Evolutionary conservation across 2,113 vertebrate genomes (phyloP), one percentile per base, ranked within the genome.

Genomic region (Sorex araneus): DNA sequence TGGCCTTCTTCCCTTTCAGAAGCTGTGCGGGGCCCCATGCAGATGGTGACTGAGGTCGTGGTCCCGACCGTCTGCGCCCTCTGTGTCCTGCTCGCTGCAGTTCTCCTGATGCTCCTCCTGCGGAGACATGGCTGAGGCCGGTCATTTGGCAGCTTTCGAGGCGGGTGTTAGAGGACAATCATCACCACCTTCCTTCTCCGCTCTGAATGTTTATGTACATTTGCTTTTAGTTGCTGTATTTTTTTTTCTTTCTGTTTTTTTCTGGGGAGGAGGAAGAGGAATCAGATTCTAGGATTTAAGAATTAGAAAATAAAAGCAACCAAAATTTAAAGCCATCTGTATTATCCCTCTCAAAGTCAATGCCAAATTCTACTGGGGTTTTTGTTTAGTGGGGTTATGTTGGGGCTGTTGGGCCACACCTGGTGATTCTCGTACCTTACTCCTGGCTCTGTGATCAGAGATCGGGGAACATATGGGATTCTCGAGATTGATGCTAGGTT

Each of bases 41-140:
- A 98, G 96, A 98, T 98, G 98, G 98, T 98, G 47, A 98, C 98
- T 3, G 99, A 99, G 97, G 98, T 99, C 4, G 97, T 98, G 77
- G 98, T 99, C 27, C 99, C 99, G 25, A 99, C 98, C 40, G 40
- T 40, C 40, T 40, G 40, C 40, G 7, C 40, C 0, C 97, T 99
- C 93, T 99, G 98, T 90, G 98, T 99, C 79, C 98, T 99, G 34
- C 98, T 98, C 94, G 97, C 98, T 6, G 98, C 98, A 0, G 94
- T 99, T 47, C 98, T 99, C 45, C 97, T 99, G 74, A 98, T 98
- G 97, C 97, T 99, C 81, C 98, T 99, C 91, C 98, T 99, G 88
- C 97, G 96, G 60, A 96, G 97, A 83, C 98, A 96, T 8, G 83
- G 94, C 95, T 99, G 98, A 97, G 0, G 0, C 1, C 30, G 3